Evolutionary conservation across 2,888 invertebrate genomes (phyloP), one percentile per base, ranked within the genome.

Genomic region (Ernsta delagoae): DNA sequence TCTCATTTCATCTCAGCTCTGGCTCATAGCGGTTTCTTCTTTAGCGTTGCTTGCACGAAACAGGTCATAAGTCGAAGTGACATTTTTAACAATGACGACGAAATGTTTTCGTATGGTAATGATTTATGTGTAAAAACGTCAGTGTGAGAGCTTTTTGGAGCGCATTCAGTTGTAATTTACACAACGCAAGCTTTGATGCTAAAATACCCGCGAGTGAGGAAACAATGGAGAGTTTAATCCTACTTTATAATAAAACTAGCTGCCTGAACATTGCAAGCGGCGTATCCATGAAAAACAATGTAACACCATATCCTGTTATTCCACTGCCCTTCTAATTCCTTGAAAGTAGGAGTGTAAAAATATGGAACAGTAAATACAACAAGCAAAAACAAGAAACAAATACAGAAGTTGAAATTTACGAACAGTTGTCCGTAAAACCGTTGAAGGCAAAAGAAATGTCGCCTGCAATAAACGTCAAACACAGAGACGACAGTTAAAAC

Each of bases 61-160:
- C 88, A 92, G 89, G 90, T 90, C 91, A 88, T 90, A 92, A 93
- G 91, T 90, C 83, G 88, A 82, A 88, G 89, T 91, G 93, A 93
- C 92, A 92, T 90, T 92, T 91, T 90, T 86, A 92, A 93, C 92
- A 93, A 92, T 88, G 80, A 85, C 81, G 83, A 87, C 86, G 89
- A 90, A 92, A 92, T 92, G 92, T 93, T 93, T 92, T 92, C 89
- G 89, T 92, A 90, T 92, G 88, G 83, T 88, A 90, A 92, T 93
- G 93, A 93, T 92, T 92, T 93, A 93, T 92, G 92, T 87, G 85
- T 87, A 81, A 89, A 87, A 86, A 81, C 83, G 84, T 87, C 86
- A 85, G 83, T 81, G 83, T 76, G 76, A 83, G 81, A 76, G 81
- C 79, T 83, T 90, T 89, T 88, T 84, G 81, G 87, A 85, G 81